Evolutionary conservation across 2,888 invertebrate species (phyloP), one percentile per base, ranked within the genome.

Genomic region (Cryptocephalus moraei): DNA sequence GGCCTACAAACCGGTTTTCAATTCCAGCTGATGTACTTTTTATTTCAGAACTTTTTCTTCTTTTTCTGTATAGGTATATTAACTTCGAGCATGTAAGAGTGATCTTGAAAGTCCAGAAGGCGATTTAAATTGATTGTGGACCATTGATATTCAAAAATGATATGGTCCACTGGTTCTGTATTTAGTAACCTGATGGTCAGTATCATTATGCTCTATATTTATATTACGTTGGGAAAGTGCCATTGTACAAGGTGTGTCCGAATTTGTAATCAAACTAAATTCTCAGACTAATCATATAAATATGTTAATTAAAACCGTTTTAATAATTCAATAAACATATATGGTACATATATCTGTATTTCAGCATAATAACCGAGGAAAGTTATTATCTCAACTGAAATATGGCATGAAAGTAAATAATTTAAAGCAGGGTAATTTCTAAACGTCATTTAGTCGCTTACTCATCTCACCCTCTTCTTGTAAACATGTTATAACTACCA

Each of bases 1-100:
- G 59, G 64, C 60, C 36, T 36, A 4, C 60, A 60, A 69, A 67
- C 70, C 66, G 69, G 68, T 70, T 69, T 62, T 64, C 63, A 62
- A 62, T 66, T 68, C 63, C 68, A 69, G 68, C 67, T 69, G 70
- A 69, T 70, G 68, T 64, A 64, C 66, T 66, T 69, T 67, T 67
- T 65, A 65, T 66, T 66, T 66, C 62, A 62, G 59, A 60, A 61
- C 58, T 61, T 64, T 65, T 61, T 64, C 59, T 59, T 59, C 60
- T 49, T 63, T 65, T 66, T 64, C 64, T 65, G 60, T 63, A 60
- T 62, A 63, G 63, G 62, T 63, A 64, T 65, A 66, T 51, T 51
- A 51, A 46, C 64, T 62, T 57, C 62, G 61, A 62, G 61, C 65
- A 64, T 62, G 62, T 62, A 59, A 61, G 62, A 65, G 62, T 65